Evolutionary conservation across 2,113 vertebrate species (phyloP), one percentile per base, ranked within the genome.

Genomic region (Syngnathoides biaculeatus): DNA sequence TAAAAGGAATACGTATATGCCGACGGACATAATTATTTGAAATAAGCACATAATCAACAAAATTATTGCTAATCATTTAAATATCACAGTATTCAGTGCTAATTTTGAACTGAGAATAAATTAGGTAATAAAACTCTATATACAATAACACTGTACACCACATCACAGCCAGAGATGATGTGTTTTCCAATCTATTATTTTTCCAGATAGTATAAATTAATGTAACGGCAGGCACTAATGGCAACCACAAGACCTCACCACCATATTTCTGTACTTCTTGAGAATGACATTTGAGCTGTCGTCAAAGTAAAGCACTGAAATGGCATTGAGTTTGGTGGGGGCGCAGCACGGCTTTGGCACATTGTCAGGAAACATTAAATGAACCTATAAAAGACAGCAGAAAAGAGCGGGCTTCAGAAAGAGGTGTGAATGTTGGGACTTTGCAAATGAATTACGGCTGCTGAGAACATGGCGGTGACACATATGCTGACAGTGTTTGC

Each of bases 241-340:
- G 88, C 97, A 99, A 60, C 97, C 97, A 82, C 97, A 99, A 39
- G 97, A 99, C 70, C 97, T 93, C 26, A 99, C 97, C 19, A 99
- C 97, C 97, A 99, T 99, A 83, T 99, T 99, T 86, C 97, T 94
- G 72, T 99, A 99, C 86, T 99, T 99, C 89, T 99, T 99, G 86
- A 99, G 90, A 89, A 99, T 99, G 65, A 99, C 97, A 42, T 99
- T 99, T 75, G 97, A 98, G 84, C 96, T 99, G 89, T 99, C 97
- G 75, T 99, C 97, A 87, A 99, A 99, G 87, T 99, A 99, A 57
- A 99, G 93, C 57, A 99, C 97, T n/a, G 97, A 99, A 88, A 99
- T 99, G 61, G 97, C 96, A 0, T 98, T 99, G 86, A 99, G 91
- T 85, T 98, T 98, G 84, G 97, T 99, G 50, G 97, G 97, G 68